phyloP scores from a whole-genome alignment of 2,797 vertebrate species.

The Hippoglossus hippoglossus region DNA sequence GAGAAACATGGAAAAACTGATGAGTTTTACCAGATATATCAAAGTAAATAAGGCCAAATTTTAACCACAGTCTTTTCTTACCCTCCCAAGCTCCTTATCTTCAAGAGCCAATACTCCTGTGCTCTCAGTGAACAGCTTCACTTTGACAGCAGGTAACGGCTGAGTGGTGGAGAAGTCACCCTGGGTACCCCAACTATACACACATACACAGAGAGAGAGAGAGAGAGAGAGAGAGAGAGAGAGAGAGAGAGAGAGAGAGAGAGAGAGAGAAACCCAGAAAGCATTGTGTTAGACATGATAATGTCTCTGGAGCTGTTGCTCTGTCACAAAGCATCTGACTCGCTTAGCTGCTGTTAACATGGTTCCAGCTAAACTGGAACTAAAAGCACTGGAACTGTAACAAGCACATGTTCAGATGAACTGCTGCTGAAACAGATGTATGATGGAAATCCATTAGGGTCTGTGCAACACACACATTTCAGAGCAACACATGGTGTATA shows the following conservation, averaged over 20 bases:
- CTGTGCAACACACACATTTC: too few species aligned
- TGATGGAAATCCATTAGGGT: too few species aligned
- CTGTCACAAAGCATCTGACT: background rate
- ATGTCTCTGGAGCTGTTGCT: background rate
- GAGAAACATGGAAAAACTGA: background rate
- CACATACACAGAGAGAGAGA: constrained; percentile 21
- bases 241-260: too few species aligned
- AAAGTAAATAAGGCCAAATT: background rate
- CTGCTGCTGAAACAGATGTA: too few species aligned
- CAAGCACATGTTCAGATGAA: too few species aligned
- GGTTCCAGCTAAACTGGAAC: background rate
- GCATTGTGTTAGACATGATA: background rate
- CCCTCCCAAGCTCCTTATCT: constrained; percentile 97
- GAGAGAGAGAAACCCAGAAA: background rate
- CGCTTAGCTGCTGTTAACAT: background rate
- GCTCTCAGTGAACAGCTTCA: constrained; percentile 98
- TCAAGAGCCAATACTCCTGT: constrained; percentile 97
- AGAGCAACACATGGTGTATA: too few species aligned
- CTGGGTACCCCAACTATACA: constrained; percentile 95
- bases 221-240: too few species aligned
- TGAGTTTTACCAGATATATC: background rate
- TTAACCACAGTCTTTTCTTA: constrained; percentile 55
- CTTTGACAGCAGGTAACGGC: constrained; percentile 95
- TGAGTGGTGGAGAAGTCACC: constrained; percentile 98
- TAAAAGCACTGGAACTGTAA: too few species aligned